Base-by-base conservation (phyloP, 2,113 vertebrate genomes). In the Herpailurus yagouaroundi region DNA sequence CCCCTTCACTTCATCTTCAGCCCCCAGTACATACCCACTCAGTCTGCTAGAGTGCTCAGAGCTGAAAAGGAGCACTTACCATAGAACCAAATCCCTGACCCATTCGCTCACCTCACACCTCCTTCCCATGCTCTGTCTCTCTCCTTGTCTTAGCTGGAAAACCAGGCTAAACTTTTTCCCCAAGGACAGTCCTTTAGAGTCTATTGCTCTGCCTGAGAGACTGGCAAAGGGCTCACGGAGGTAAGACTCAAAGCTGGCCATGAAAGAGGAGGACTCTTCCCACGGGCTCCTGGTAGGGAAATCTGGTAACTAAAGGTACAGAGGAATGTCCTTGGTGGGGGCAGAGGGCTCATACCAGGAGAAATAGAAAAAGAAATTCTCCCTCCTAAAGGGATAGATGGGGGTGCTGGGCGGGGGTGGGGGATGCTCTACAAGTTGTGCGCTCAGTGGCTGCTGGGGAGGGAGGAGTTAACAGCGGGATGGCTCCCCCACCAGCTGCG, bases 381-480 rank as follows among this genome's bases (percentile, higher is more conserved):
- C 52, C 66, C 63, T 73, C 23, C 36, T 29, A 8, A 2, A 38
- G 31, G n/a, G 64, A 6, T 19, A 85, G 64, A 9, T 4, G 29
- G 79, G 23, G 7, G 33, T 15, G 1, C 27, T 33, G 23, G 2
- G 11, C 45, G 45, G 45, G 45, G 45, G 45, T 45, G 45, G 4
- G 25, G 10, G 57, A 15, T 5, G 3, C 36, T 13, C 15, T 27
- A 25, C 15, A 14, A 41, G n/a, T 1, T 64, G 48, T 12, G 13
- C 19, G 77, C 36, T 69, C 19, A 0, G 31, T 4, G 50, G 88
- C 68, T 63, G 73, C 91, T n/a, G 74, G 97, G 63, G 18, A 85
- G 63, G 10, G 74, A 97, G 93, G 97, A 64, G 96, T 95, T 96
- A 97, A 96, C 91, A 23, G 73, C 71, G 52, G 92, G 93, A 36